A percentile compares a stretch with the other conserved stretches of the same genome.
Conservation (phyloP, 2,888 invertebrate genomes). For the Notodonta dromedarius region DNA sequence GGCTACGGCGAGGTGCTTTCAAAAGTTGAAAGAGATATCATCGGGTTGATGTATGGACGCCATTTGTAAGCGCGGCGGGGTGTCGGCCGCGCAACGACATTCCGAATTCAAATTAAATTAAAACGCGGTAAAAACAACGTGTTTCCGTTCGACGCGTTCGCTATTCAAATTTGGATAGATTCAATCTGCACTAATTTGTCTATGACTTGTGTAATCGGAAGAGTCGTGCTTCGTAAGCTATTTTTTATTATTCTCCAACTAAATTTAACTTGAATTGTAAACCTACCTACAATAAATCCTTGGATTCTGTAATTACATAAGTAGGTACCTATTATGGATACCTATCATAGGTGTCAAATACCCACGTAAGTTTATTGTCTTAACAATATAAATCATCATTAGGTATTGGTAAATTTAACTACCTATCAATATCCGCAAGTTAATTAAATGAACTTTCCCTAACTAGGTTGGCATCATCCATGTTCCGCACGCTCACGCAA, state of each 20-base stretch:
- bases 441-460: not conserved
- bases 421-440: not conserved
- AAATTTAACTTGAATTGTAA: no score
- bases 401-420: no score
- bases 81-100: constrained; percentile 68
- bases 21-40: constrained; percentile 83
- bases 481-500: not conserved
- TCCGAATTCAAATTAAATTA: constrained; percentile 82
- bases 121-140: constrained; percentile 81
- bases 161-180: constrained; percentile 73
- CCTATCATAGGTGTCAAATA: no score
- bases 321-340: no score
- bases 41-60: constrained; percentile 79
- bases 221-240: constrained; percentile 1
- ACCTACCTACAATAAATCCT: no score
- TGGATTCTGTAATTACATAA: no score
- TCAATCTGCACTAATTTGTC: constrained; percentile 82
- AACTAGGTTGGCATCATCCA: not conserved
- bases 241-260: not conserved
- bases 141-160: constrained; percentile 69
- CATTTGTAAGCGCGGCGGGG: constrained; percentile 80
- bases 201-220: constrained; percentile 59
- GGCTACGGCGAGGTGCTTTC: constrained; percentile 67
- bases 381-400: no score
- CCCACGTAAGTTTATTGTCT: no score